These are phyloP conservation scores for Meteorus sp. DNA, from an alignment of 1,140 invertebrate species.

Conservation along the genomic window DNA sequence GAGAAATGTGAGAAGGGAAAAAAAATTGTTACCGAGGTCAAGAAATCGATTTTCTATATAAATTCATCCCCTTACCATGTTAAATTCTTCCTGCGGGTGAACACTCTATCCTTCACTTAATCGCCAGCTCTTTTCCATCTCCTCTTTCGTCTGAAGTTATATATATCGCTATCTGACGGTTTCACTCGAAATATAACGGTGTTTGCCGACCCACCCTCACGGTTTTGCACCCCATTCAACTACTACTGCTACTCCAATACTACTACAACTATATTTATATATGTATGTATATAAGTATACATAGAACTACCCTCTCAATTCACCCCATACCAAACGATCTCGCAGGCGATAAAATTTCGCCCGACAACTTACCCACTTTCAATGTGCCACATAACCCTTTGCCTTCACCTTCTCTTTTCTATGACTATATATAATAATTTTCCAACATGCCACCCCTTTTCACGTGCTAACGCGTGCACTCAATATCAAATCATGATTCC, in stretches of 20 bases:
- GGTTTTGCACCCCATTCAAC: conserved; percentile 22
- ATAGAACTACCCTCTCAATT: conserved; percentile 40
- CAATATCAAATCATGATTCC: background rate
- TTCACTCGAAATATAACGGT: too few species aligned
- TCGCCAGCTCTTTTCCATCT: conserved; percentile 12
- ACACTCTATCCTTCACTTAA: too few species aligned
- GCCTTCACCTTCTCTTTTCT: conserved; percentile 7
- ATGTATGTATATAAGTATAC: too few species aligned
- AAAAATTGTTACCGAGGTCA: conserved; percentile 51
- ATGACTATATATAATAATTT: conserved; percentile 1
- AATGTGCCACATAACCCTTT: conserved; percentile 40
- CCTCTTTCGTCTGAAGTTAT: too few species aligned
- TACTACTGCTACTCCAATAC: too few species aligned
- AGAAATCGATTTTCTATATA: conserved; percentile 49
- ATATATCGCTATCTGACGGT: too few species aligned
- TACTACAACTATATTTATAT: too few species aligned
- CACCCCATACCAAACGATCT: conserved; percentile 43
- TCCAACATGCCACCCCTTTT: background rate
- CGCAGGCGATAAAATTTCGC: conserved; percentile 55
- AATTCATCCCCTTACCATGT: conserved; percentile 28
- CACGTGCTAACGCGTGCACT: background rate
- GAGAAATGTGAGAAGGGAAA: conserved; percentile 14
- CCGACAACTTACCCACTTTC: conserved; percentile 53
- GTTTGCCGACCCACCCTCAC: too few species aligned
- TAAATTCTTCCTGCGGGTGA: conserved; percentile 38